Conservation (phyloP, 1,140 invertebrate genomes). For the Tribolium castaneum region DNA sequence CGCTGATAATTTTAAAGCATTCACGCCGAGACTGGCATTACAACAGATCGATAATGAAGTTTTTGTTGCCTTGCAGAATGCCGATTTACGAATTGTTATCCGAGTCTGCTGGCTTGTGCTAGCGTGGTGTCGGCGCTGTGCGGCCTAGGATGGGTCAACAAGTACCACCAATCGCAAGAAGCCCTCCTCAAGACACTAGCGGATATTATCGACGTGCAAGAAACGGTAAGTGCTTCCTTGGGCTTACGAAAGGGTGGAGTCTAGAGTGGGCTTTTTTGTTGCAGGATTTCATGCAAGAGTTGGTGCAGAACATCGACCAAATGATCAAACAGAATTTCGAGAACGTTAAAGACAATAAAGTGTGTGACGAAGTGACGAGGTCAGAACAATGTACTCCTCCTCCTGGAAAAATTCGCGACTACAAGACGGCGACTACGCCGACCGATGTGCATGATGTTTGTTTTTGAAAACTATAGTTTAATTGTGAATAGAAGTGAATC, state of each 20-base stretch:
- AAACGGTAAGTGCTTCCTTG: slow-evolving; percentile 72
- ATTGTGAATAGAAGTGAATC: slow-evolving; percentile 15
- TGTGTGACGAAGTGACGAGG: slow-evolving; percentile 63
- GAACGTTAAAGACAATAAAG: slow-evolving; percentile 41
- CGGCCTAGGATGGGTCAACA: slow-evolving; percentile 75
- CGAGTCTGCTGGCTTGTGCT: slow-evolving; percentile 88
- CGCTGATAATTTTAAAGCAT: slow-evolving; percentile 42
- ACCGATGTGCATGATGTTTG: slow-evolving; percentile 83
- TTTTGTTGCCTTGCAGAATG: slow-evolving; percentile 78
- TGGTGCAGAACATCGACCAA: slow-evolving; percentile 51
- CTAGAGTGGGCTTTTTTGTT: slow-evolving; percentile 38
- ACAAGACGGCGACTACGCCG: slow-evolving; percentile 81
- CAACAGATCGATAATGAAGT: slow-evolving; percentile 7
- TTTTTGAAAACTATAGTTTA: slow-evolving; percentile 66
- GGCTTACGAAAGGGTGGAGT: neutral
- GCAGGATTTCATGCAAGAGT: slow-evolving; percentile 54
- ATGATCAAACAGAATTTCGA: slow-evolving; percentile 59
- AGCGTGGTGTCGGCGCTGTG: slow-evolving; percentile 85
- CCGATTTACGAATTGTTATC: slow-evolving; percentile 86
- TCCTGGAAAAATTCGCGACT: slow-evolving; percentile 69
- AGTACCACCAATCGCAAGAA: slow-evolving; percentile 65
- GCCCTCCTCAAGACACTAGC: slow-evolving; percentile 74
- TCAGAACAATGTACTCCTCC: slow-evolving; percentile 74
- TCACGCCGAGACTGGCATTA: neutral
- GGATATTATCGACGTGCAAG: slow-evolving; percentile 76